Evolutionary conservation across 2,888 invertebrate genomes (phyloP), one percentile per base, ranked within the genome.

Genomic region (Cephus sareptanus): DNA sequence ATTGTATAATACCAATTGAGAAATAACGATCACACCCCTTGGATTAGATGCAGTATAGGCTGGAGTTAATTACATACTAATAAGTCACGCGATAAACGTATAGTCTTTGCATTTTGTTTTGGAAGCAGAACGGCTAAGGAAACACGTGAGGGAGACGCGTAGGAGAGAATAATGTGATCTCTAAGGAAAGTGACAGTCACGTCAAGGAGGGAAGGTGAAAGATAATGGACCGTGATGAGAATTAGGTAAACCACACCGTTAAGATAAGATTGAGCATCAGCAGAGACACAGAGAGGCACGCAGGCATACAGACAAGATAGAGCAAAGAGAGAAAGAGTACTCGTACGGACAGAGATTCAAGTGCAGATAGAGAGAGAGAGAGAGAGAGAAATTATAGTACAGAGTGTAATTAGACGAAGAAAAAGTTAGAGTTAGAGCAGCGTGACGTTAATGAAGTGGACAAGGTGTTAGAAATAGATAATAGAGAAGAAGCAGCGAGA

Each of bases 401-500:
- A 56, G 30, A 68, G 69, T 12, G 75, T 23, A 11, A 33, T 37
- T 34, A 33, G 31, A 30, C 6, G 56, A 73, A 70, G 11, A 37
- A 75, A 37, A 68, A 23, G 73, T 15, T 11, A 76, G 1, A 23
- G 23, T 1, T 56, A 56, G 56, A 56, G 9, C 2, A 56, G 56
- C 9, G 23, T 23, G 9, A 75, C 4, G 3, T 34, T 34, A 40
- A 68, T 34, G 69, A 34, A 30, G 75, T 69, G 77, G 70, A 69
- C n/a, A 34, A 23, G 12, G 35, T 34, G 34, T 15, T 74, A 35
- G 70, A 23, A 33, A 30, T 31, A 73, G 11, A 56, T 74, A 71
- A 71, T 23, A 77, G 75, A 83, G 80, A 75, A 34, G 77, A 79
- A 75, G 77, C 80, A 82, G 81, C 76, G 76, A 76, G 75, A 76